Evolutionary conservation across 2,113 vertebrate species (phyloP).

Genomic region (Hepsetus odoe): DNA sequence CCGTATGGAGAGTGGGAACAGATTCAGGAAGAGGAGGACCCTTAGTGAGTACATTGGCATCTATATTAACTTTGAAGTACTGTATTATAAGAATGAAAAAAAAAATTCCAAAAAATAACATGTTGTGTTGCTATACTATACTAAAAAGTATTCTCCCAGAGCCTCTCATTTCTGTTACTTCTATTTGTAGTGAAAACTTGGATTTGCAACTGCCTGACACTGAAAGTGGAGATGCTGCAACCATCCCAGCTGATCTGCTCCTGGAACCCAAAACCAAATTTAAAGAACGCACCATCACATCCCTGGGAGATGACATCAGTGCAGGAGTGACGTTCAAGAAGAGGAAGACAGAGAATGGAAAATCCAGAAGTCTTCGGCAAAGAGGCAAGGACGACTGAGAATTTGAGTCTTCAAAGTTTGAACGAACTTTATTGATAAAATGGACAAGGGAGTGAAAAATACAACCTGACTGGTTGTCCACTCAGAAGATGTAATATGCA

Average conservation of each 20-base stretch:
- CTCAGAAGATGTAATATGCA: not conserved
- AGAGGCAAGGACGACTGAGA: conserved; percentile 84
- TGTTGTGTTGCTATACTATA: too few relatives aligned
- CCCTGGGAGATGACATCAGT: conserved; percentile 81
- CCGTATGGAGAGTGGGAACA: conserved; percentile 89
- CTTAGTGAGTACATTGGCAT: conserved; percentile 78
- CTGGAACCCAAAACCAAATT: conserved; percentile 83
- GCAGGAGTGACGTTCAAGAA: conserved; percentile 83
- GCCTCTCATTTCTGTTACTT: conserved; percentile 12
- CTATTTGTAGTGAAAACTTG: conserved; percentile 77
- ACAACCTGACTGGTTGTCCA: not conserved
- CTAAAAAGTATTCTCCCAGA: too few relatives aligned
- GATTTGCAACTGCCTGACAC: conserved; percentile 88
- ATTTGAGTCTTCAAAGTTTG: not conserved
- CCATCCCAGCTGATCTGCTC: conserved; percentile 62
- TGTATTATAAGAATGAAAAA: not conserved
- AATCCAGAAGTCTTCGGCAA: conserved; percentile 87
- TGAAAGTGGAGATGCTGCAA: conserved; percentile 60
- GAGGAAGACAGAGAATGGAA: conserved; percentile 90
- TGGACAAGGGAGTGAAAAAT: not conserved
- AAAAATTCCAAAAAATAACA: too few relatives aligned
- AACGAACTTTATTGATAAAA: not conserved
- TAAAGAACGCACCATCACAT: conserved; percentile 91
- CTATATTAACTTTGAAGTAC: not conserved
- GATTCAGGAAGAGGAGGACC: conserved; percentile 76